Evolutionary conservation across 2,888 invertebrate species (phyloP), one percentile per base, ranked within the genome.

Genomic region (Drosophila maculinotata): DNA sequence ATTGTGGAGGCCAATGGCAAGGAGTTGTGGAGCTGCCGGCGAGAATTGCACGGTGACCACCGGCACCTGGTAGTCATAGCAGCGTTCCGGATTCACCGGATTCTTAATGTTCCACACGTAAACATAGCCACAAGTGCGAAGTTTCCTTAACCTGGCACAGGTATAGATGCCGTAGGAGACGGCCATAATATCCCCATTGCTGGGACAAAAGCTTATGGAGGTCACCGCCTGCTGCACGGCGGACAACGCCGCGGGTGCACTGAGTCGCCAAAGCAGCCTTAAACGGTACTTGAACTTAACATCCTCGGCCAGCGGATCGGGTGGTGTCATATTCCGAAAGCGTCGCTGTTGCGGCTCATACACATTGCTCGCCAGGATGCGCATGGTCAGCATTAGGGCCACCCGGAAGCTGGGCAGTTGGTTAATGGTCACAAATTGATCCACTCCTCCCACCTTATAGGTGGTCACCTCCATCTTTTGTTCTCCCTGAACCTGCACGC

Each of bases 101-200:
- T 96, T 97, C 90, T 97, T 95, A 1, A 95, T 94, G 81, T 94
- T 95, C 97, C 97, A 97, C 58, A 96, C 90, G 75, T 95, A 93
- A 1, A 97, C 93, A 31, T 94, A 85, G 0, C 97, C 97, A 1
- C 90, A 90, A n/a, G 91, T 0, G 91, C n/a, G 90, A 25, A 94
- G 93, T 6, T 56, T 60, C 0, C 92, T 92, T 0, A 66, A 30
- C 36, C 65, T 56, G 0, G 63, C 68, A 77, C 93, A 94, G 28
- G 92, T 93, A 72, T 93, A 94, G 79, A 94, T 93, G 0, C 96
- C 96, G 86, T 97, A 96, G 9, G 94, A 95, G 0, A 95, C 95
- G 0, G 96, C 96, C 33, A 97, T 87, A 6, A 97, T 93, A 76
- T 95, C 95, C 8, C 92, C 91, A 80, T 95, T 95, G n/a, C 89